Percentiles rank a stretch among this genome's conserved stretches.
Evolutionary conservation across 1,140 invertebrate species (phyloP).

Genomic region (Geopemphigus sp.): DNA sequence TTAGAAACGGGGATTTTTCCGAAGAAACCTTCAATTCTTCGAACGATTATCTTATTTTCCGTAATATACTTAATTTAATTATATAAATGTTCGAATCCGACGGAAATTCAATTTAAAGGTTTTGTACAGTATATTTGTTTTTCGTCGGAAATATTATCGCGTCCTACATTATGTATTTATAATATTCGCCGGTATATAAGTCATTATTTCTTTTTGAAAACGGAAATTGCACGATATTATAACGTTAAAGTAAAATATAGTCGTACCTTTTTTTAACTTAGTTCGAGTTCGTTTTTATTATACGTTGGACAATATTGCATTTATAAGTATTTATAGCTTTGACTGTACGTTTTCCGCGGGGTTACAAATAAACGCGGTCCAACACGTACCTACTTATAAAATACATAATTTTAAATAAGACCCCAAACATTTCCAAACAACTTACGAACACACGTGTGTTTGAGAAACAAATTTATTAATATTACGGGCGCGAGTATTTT

Average conservation of each 20-base stretch:
- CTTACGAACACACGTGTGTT: not conserved
- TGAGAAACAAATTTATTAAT: constrained; percentile 3
- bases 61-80: not conserved
- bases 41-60: not conserved
- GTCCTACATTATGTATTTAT: not conserved
- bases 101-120: not conserved
- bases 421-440: not conserved
- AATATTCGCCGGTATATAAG: not conserved
- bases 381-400: not conserved
- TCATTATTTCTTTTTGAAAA: not conserved
- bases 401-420: constrained; percentile 19
- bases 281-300: constrained; percentile 20
- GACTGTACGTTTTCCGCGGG: not conserved
- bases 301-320: not conserved
- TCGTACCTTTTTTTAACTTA: constrained; percentile 16
- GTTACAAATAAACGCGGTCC: constrained; percentile 14
- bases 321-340: constrained; percentile 41
- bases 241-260: constrained; percentile 1
- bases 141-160: not conserved
- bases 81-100: not conserved
- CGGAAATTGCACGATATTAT: not conserved
- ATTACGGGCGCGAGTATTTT: not conserved
- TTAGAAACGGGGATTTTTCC: not conserved
- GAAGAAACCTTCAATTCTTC: too few species aligned
- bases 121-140: not conserved